Conservation (phyloP, 1,140 invertebrate species). For the Drosophila pandora region DNA sequence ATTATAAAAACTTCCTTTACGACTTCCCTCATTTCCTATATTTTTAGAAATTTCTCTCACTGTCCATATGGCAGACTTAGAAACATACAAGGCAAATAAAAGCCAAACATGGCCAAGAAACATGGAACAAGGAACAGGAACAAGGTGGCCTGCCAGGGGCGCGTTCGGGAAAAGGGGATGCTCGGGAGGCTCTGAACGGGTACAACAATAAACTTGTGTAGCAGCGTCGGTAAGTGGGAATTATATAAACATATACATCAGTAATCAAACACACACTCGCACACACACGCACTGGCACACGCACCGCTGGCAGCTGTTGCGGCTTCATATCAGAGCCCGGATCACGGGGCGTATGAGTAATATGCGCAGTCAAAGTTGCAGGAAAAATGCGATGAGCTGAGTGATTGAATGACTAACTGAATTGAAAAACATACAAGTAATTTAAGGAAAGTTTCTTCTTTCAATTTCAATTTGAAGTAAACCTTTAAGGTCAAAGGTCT, state of each 20-base stretch:
- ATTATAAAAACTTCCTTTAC: no score
- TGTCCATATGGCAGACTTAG: not conserved
- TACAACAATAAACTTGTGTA: conserved; percentile 70
- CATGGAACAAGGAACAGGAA: conserved; percentile 6
- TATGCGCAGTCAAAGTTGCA: conserved; percentile 18
- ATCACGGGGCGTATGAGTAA: conserved; percentile 49
- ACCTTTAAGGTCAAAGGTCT: not conserved
- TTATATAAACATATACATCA: conserved; percentile 80
- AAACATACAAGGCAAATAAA: conserved; percentile 45
- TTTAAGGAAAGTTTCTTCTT: not conserved
- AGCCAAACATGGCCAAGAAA: conserved; percentile 66
- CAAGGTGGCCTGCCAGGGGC: conserved; percentile 17
- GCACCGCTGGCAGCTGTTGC: conserved; percentile 51
- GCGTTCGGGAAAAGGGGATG: not conserved
- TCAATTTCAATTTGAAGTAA: no score
- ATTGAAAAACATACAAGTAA: not conserved
- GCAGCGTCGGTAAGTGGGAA: conserved; percentile 70
- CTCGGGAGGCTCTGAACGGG: not conserved
- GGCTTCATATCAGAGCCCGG: conserved; percentile 42
- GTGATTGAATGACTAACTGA: conserved; percentile 3
- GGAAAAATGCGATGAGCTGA: conserved; percentile 15
- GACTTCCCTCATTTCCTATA: no score
- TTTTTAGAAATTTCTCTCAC: not conserved
- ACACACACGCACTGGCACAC: conserved; percentile 9
- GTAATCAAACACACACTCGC: conserved; percentile 40